Percentiles rank a stretch among this genome's conserved stretches.
Evolutionary conservation across 2,797 vertebrate genomes (phyloP).

Genomic region (Rhabdomys pumilio): DNA sequence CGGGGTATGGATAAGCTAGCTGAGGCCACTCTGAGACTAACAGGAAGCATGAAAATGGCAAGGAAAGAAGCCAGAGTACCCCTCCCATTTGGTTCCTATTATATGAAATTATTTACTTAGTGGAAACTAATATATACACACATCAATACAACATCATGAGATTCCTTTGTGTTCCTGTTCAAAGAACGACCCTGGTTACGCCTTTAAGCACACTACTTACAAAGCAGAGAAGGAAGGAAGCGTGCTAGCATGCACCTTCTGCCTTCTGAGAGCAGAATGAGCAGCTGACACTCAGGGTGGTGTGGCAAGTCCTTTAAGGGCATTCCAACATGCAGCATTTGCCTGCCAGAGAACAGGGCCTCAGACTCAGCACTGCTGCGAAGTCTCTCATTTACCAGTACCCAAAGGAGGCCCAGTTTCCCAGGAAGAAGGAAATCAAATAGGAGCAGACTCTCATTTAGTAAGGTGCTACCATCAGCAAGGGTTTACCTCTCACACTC

Average conservation of each 20-base stretch:
- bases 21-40: conserved; percentile 22
- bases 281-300: conserved; percentile 59
- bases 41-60: background rate
- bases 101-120: background rate
- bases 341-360: background rate
- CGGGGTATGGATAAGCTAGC: background rate
- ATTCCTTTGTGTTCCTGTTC: conserved; percentile 1
- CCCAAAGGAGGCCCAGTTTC: conserved; percentile 59
- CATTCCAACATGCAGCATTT: background rate
- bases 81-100: background rate
- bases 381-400: background rate
- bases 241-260: background rate
- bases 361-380: background rate
- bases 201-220: conserved; percentile 28
- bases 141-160: background rate
- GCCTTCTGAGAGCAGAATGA: background rate
- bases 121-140: background rate
- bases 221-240: background rate
- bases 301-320: background rate
- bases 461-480: conserved; percentile 35
- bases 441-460: conserved; percentile 33
- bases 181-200: background rate
- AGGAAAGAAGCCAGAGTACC: background rate
- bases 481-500: conserved; percentile 60
- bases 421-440: conserved; percentile 65